These are phyloP conservation scores for Mesoclemmys tuberculata DNA, from an alignment of 2,113 vertebrate genomes.

Conservation along the genomic window DNA sequence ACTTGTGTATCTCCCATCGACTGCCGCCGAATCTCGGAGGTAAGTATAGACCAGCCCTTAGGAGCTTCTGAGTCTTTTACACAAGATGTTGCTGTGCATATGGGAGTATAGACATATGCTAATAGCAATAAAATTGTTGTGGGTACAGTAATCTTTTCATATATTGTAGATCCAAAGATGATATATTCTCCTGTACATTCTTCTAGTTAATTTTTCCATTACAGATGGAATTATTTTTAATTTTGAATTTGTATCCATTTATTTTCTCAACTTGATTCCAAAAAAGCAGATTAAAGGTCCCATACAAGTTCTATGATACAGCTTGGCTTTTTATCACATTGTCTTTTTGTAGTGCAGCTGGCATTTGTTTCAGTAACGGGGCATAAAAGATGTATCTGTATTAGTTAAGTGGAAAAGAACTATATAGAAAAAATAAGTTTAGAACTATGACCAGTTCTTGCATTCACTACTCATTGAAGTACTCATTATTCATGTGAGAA, in stretches of 20 bases:
- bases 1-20: too few species aligned
- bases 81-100: neutral
- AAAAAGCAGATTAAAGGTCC: neutral
- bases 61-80: neutral
- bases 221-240: neutral
- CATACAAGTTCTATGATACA: neutral
- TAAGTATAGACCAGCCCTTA: too few species aligned
- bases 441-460: neutral
- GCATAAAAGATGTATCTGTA: neutral
- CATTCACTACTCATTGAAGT: neutral
- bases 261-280: neutral
- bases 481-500: too few species aligned
- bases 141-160: neutral
- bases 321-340: neutral
- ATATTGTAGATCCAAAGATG: neutral
- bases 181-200: neutral
- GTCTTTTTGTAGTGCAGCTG: constrained; percentile 1
- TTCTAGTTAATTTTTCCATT: neutral
- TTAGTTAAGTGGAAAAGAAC: neutral
- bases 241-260: neutral
- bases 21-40: too few species aligned
- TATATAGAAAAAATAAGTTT: neutral
- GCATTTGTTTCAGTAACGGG: too few species aligned
- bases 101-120: neutral
- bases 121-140: neutral